Evolutionary conservation across 2,888 invertebrate genomes (phyloP), one percentile per base, ranked within the genome.

Genomic region (Sericinus montela): DNA sequence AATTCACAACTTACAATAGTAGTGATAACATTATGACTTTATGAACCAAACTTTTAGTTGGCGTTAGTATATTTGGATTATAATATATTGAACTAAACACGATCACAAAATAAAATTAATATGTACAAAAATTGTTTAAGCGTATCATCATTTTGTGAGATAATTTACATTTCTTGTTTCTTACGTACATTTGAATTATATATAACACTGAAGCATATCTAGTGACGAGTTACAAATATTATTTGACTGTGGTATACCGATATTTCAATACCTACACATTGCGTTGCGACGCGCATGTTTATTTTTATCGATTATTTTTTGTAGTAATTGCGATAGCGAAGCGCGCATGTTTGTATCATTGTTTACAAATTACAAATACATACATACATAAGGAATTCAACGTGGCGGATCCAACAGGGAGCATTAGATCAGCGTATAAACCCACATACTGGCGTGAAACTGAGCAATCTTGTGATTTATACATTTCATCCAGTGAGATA

Each of bases 21-120:
- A 80, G 75, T 81, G 75, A 84, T 82, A 85, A 85, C 76, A 73
- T 80, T 79, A 82, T 87, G 87, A 87, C 87, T 87, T 79, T 75
- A 85, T 78, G 75, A 71, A 82, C 74, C 87, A 81, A 84, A 87
- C 87, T 87, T 86, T 80, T 76, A 88, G 88, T 79, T 84, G 82
- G 88, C 72, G 80, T 84, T 83, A 81, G 83, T 84, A 69, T 81
- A 80, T 88, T 86, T 87, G 86, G 87, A 85, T 85, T 80, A 79
- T 68, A 70, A 70, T 74, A 74, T 68, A 71, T 72, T 61, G 56
- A 56, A 77, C 72, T 74, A 74, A 75, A 73, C 71, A 44, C 78
- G 79, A 88, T 85, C 87, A 85, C 85, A 84, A 77, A 72, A 51
- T 53, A 62, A 61, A 11, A 72, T 70, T 50, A 60, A 60, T 77